These are phyloP conservation scores for Otus scops DNA, from an alignment of 2,797 vertebrate species.

Conservation along the genomic window DNA sequence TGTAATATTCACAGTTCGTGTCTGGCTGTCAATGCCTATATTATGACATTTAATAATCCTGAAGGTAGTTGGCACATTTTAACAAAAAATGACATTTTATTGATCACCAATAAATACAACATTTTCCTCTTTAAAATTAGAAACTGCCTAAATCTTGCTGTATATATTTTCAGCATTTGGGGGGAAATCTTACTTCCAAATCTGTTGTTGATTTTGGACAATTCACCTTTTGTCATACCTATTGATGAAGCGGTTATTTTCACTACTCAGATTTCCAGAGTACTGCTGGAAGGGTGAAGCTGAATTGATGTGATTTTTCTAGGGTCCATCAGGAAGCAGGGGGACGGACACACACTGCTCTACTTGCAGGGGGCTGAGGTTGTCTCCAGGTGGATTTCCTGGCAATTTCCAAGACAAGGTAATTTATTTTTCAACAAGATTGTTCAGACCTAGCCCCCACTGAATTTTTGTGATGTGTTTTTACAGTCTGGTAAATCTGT, in stretches of 20 bases:
- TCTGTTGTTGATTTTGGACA: neutral
- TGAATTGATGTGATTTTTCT: neutral
- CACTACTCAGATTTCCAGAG: neutral
- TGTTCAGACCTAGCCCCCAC: neutral
- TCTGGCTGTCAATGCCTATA: neutral
- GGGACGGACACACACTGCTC: accelerated
- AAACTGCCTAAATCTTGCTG: neutral
- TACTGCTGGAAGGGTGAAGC: accelerated
- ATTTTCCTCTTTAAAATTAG: neutral
- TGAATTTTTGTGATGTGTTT: neutral
- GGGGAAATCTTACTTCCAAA: neutral
- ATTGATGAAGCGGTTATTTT: neutral
- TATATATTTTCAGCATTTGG: neutral
- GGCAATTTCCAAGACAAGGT: neutral
- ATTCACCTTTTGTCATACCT: neutral
- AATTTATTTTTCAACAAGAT: neutral
- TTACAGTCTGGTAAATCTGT: neutral
- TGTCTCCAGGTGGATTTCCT: neutral
- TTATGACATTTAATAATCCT: neutral
- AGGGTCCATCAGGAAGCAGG: neutral
- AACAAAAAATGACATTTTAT: neutral
- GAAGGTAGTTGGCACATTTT: neutral
- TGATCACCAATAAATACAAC: neutral
- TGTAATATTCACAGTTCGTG: neutral
- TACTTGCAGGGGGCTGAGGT: neutral